A percentile compares a stretch with the other conserved stretches of the same genome.
Conservation (phyloP, 2,797 vertebrate species). For the Myripristis murdjan region DNA sequence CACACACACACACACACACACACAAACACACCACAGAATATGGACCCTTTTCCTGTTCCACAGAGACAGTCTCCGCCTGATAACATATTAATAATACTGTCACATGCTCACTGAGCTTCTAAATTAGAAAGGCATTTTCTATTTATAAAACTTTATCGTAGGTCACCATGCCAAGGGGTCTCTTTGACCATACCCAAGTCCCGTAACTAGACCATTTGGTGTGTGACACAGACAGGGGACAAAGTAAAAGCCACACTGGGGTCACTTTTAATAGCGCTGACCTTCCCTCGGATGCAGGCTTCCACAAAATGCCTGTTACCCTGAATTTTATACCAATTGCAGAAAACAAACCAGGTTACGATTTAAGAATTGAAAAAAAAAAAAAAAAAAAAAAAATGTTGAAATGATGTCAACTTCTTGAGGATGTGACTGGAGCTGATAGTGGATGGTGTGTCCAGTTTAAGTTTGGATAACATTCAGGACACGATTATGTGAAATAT, state of each 20-base stretch:
- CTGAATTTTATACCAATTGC: not conserved
- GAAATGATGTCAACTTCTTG: not conserved
- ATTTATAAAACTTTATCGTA: slow-evolving; percentile 43
- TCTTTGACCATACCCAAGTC: slow-evolving; percentile 20
- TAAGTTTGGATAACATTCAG: no score
- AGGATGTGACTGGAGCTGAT: no score
- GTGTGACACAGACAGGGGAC: slow-evolving; percentile 40
- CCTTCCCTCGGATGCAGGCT: slow-evolving; percentile 40
- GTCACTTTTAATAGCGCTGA: slow-evolving; percentile 52
- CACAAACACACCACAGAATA: slow-evolving; percentile 23
- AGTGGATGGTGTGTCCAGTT: no score
- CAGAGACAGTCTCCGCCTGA: slow-evolving; percentile 40
- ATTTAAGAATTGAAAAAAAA: slow-evolving; percentile 8
- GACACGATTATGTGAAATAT: no score
- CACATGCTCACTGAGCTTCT: slow-evolving; percentile 49
- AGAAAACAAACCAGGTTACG: no score
- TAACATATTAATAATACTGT: slow-evolving; percentile 65
- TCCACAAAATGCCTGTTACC: not conserved
- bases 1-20: slow-evolving; percentile 23
- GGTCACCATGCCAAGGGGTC: slow-evolving; percentile 49
- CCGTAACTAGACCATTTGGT: slow-evolving; percentile 50
- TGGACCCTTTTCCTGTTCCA: slow-evolving; percentile 31
- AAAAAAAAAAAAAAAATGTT: slow-evolving; percentile 9
- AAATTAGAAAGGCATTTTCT: slow-evolving; percentile 49
- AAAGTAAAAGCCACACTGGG: slow-evolving; percentile 49